Base-by-base conservation (phyloP, 2,888 invertebrate genomes). In the Rhagonycha fulva region DNA sequence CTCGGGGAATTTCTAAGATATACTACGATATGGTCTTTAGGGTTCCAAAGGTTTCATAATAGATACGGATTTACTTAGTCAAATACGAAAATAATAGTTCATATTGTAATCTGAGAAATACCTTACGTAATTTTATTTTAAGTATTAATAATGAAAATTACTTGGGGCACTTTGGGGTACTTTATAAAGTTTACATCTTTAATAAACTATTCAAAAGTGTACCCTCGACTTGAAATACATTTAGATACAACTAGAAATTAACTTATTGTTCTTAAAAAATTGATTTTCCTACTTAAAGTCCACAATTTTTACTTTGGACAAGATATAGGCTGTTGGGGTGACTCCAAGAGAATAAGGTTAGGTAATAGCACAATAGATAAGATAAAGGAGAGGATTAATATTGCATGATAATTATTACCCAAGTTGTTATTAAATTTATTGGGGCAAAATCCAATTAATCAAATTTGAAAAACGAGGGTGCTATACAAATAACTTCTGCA, bases 11-110 rank as follows among this genome's bases (percentile, higher is more conserved):
- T 75, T 81, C 79, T 78, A 74, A 79, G 82, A 83, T 82, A 82
- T 82, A 82, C 81, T 82, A 80, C 78, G 78, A 81, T 74, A 77
- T 77, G 74, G 74, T 82, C 80, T 82, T 81, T 81, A 79, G 80
- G 78, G 76, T 79, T 79, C 77, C 74, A 75, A 67, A 75, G 78
- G 79, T 80, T 74, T 74, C 77, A 77, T 80, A 80, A 81, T 76
- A 76, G 76, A 77, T 79, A 79, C 73, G 73, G 63, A 76, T 76
- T 76, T 78, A 74, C 73, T 76, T 67, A 72, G 72, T 70, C 66
- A 72, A 76, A 76, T 72, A 76, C 70, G 70, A 76, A 76, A 76
- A 63, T 70, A 76, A 72, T 76, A 47, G 47, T 47, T 47, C 47
- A 47, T 47, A 47, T 47, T 47, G 47, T 47, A 47, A 47, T 47